phyloP scores from a whole-genome alignment of 2,888 invertebrate genomes.

The Formica aserva region DNA sequence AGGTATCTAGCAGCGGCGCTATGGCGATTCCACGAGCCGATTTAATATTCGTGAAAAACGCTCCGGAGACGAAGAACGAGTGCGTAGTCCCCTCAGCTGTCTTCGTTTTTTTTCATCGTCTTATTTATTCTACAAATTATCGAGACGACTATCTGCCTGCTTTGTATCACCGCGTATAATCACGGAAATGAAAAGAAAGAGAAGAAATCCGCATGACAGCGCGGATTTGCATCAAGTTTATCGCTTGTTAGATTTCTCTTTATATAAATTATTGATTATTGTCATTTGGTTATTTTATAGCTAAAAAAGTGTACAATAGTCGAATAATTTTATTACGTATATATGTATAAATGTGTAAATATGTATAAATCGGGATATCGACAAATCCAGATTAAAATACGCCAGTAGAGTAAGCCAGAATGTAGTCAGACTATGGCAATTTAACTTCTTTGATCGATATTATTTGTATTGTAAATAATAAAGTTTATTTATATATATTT shows the following conservation, averaged over 20 bases:
- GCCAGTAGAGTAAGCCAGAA: neutral
- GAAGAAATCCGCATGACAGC: neutral
- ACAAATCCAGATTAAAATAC: neutral
- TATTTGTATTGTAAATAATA: neutral
- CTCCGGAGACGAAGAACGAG: slow-evolving; percentile 32
- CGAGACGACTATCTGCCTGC: slow-evolving; percentile 33
- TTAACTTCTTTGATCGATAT: neutral
- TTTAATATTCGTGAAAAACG: slow-evolving; percentile 74
- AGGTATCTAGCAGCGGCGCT: slow-evolving; percentile 62
- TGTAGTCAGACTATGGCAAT: neutral
- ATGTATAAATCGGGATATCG: neutral
- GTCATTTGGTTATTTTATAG: neutral
- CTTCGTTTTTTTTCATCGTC: slow-evolving; percentile 47
- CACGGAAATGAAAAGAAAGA: slow-evolving; percentile 14
- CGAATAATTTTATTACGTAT: neutral
- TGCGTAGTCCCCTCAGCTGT: slow-evolving; percentile 32
- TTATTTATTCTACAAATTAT: slow-evolving; percentile 71
- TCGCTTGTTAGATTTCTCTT: neutral
- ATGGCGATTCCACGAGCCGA: slow-evolving; percentile 60
- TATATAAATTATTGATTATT: neutral
- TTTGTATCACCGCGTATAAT: slow-evolving; percentile 30
- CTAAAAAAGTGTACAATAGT: neutral
- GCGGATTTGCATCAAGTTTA: slow-evolving; percentile 26
- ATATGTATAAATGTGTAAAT: neutral
- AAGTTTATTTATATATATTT: neutral